Percentiles rank a stretch among this genome's conserved stretches.
Conservation (phyloP, 2,113 vertebrate species). For the Sturnus vulgaris region DNA sequence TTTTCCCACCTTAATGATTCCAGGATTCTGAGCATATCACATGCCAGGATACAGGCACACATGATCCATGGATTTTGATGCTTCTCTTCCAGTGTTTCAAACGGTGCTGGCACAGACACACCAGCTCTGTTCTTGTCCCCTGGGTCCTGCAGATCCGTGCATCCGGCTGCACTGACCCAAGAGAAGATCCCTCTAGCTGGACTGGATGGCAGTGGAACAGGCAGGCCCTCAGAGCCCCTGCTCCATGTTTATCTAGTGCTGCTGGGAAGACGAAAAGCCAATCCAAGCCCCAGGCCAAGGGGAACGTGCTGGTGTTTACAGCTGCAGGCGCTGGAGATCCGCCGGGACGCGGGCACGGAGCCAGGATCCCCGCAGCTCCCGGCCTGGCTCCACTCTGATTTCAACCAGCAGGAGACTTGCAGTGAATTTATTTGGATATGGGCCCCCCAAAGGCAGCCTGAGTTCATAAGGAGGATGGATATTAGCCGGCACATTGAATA, state of each 20-base stretch:
- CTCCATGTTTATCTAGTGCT: background rate
- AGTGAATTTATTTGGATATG: background rate
- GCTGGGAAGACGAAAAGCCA: background rate
- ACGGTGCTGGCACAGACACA: background rate
- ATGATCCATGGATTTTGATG: background rate
- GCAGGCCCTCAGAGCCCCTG: background rate
- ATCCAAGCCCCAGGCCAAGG: background rate
- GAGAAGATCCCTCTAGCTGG: background rate
- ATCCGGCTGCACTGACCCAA: background rate
- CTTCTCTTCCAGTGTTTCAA: background rate
- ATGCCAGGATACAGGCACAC: background rate
- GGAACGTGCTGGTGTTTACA: background rate
- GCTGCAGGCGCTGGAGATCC: background rate
- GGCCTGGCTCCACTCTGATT: background rate
- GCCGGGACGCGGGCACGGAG: background rate
- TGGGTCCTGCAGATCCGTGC: accelerated
- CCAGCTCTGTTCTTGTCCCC: background rate
- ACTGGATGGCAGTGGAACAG: background rate
- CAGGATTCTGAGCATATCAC: background rate
- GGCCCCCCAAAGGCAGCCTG: background rate
- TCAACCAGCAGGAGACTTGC: background rate
- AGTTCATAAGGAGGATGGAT: background rate
- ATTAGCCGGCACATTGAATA: background rate
- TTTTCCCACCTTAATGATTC: background rate
- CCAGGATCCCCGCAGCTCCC: background rate